A percentile compares a stretch with the other conserved stretches of the same genome.
These are phyloP conservation scores for Sinocyclocheilus maitianheensis DNA, from an alignment of 2,113 vertebrate species.

Conservation along the genomic window DNA sequence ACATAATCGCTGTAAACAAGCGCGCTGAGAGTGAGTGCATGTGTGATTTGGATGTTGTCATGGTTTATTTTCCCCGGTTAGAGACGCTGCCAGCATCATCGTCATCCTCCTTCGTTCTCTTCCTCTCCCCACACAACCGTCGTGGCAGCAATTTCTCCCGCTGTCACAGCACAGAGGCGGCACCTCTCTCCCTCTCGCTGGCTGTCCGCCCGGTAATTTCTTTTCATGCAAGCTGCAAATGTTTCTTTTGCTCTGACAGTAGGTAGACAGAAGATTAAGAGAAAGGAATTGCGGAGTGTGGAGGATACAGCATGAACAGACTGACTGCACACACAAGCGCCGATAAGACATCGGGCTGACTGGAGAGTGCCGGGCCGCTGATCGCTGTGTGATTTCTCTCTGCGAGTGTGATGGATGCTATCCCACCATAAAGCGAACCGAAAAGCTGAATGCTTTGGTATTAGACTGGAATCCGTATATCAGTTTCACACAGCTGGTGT, in stretches of 20 bases:
- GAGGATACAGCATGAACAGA: slow-evolving; percentile 19
- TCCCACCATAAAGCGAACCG: background rate
- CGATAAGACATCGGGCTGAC: slow-evolving; percentile 42
- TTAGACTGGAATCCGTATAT: background rate
- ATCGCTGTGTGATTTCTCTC: background rate
- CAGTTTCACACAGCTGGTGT: background rate
- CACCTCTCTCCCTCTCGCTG: slow-evolving; percentile 31
- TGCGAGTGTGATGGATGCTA: background rate
- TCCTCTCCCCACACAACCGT: slow-evolving; percentile 44
- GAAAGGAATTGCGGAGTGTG: slow-evolving; percentile 40
- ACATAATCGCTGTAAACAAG: slow-evolving; percentile 55
- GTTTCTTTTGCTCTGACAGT: slow-evolving; percentile 57
- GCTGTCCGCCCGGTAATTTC: slow-evolving; percentile 49
- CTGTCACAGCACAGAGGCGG: slow-evolving; percentile 51
- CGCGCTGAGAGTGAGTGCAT: slow-evolving; percentile 39
- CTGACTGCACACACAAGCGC: slow-evolving; percentile 18
- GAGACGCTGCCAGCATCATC: slow-evolving; percentile 50
- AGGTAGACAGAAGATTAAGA: slow-evolving; percentile 57
- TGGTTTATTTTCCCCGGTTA: slow-evolving; percentile 56
- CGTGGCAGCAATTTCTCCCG: slow-evolving; percentile 56
- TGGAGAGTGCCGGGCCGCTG: background rate
- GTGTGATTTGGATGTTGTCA: slow-evolving; percentile 58
- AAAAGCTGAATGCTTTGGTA: background rate
- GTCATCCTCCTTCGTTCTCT: slow-evolving; percentile 41
- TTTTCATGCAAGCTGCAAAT: slow-evolving; percentile 55